Base-by-base conservation (phyloP, 2,888 invertebrate species). In the Augochlorella aurata region DNA sequence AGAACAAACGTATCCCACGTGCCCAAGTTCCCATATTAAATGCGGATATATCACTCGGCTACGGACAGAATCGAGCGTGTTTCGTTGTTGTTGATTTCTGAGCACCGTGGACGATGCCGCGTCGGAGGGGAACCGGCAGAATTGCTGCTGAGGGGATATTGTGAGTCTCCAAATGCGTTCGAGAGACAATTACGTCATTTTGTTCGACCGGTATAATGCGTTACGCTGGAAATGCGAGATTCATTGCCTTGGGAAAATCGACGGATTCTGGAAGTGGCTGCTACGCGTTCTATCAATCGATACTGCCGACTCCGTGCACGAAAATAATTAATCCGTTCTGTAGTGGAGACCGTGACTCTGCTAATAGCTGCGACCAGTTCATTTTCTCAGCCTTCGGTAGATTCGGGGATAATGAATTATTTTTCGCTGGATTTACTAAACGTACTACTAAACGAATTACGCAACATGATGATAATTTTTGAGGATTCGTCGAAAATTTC, bases 11-110 rank as follows among this genome's bases (percentile, higher is more conserved):
- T 21, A 58, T 52, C 54, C 78, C 77, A 82, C 73, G 86, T 85
- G 88, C 71, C 67, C 84, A 79, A 81, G 82, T 89, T 89, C 85
- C 81, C 89, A 87, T 89, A 89, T 89, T 89, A 89, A 89, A 88
- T 79, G 83, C 68, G 82, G 82, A 89, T 89, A 87, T 87, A 89
- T 89, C 89, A 89, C 84, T 7, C 38, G 38, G 85, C 81, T 82
- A 81, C 82, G 77, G 76, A 52, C 85, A 88, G 88, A 82, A 71
- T 79, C 74, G 78, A 58, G 50, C 69, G 74, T 66, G 65, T 52
- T 45, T 61, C 78, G 78, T 77, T 77, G 70, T 70, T 77, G 78
- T 65, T 49, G 78, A 65, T 73, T 66, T 76, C 76, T 65, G 61
- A 47, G 45, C 54, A 61, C 58, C 52, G 21, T 52, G 65, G 54